Percentiles rank a stretch among this genome's conserved stretches.
Conservation (phyloP, 2,888 invertebrate genomes). For the Cephus runcator region DNA sequence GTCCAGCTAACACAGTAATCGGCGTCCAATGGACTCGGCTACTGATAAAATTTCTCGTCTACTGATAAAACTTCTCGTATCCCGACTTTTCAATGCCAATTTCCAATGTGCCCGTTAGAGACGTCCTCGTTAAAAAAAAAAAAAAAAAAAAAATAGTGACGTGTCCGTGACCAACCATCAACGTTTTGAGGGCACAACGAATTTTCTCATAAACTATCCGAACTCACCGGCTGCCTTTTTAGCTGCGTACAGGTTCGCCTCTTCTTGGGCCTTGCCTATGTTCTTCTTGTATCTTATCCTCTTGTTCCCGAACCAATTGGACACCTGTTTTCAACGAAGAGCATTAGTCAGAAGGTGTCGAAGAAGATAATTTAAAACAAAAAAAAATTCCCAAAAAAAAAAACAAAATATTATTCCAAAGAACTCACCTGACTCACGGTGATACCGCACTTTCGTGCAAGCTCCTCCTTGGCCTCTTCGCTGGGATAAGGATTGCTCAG, state of each 20-base stretch:
- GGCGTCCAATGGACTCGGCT: background rate
- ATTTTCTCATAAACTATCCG: background rate
- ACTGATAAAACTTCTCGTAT: background rate
- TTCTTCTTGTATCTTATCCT: constrained; percentile 99
- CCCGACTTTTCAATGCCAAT: background rate
- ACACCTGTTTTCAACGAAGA: constrained; percentile 72
- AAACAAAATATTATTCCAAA: background rate
- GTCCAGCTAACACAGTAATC: background rate
- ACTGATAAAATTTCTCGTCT: too few relatives aligned
- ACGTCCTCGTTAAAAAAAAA: background rate
- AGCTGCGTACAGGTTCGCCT: constrained; percentile 98
- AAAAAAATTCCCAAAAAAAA: background rate
- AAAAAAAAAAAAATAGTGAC: background rate
- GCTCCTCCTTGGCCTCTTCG: constrained; percentile 99
- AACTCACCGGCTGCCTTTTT: constrained; percentile 92
- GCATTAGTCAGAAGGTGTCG: background rate
- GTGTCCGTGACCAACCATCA: background rate
- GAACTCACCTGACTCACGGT: constrained; percentile 90
- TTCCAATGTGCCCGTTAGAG: background rate
- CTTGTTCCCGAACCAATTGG: constrained; percentile 99
- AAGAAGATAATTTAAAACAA: background rate
- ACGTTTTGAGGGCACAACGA: background rate
- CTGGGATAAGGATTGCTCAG: constrained; percentile 99
- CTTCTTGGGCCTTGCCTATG: constrained; percentile 99
- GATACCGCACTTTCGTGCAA: constrained; percentile 98